These are phyloP conservation scores for Muntiacus reevesi DNA, from an alignment of 2,113 vertebrate species.

Conservation along the genomic window DNA sequence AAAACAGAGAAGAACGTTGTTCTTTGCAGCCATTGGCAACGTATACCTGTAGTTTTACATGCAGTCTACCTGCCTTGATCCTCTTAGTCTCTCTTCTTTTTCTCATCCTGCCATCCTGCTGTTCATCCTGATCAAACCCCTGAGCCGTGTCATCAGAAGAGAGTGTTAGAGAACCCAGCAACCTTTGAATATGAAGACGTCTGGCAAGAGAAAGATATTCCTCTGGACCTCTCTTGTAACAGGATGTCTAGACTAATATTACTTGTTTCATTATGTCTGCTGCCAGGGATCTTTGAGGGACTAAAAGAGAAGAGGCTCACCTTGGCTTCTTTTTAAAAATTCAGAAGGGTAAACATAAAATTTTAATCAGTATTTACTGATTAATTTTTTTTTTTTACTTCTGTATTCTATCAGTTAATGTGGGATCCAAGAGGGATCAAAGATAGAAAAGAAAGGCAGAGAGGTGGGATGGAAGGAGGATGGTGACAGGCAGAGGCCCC, in stretches of 20 bases:
- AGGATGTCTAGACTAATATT: slow-evolving; percentile 20
- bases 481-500: not conserved
- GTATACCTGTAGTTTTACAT: not conserved
- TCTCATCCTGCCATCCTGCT: not conserved
- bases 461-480: too few relatives aligned
- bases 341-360: slow-evolving; percentile 57
- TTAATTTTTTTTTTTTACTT: not conserved
- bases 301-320: slow-evolving; percentile 44
- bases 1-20: not conserved
- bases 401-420: not conserved
- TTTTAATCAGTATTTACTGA: slow-evolving; percentile 50
- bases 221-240: not conserved
- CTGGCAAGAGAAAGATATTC: not conserved
- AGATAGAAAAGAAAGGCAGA: not conserved
- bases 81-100: not conserved
- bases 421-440: not conserved
- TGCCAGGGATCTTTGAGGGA: slow-evolving; percentile 15
- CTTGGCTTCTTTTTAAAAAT: slow-evolving; percentile 54
- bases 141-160: not conserved
- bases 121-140: not conserved
- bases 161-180: not conserved
- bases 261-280: not conserved
- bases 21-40: not conserved
- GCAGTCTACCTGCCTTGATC: not conserved
- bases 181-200: slow-evolving; percentile 33